These are phyloP conservation scores for Corvus moneduloides DNA, from an alignment of 2,113 vertebrate genomes.

Conservation along the genomic window DNA sequence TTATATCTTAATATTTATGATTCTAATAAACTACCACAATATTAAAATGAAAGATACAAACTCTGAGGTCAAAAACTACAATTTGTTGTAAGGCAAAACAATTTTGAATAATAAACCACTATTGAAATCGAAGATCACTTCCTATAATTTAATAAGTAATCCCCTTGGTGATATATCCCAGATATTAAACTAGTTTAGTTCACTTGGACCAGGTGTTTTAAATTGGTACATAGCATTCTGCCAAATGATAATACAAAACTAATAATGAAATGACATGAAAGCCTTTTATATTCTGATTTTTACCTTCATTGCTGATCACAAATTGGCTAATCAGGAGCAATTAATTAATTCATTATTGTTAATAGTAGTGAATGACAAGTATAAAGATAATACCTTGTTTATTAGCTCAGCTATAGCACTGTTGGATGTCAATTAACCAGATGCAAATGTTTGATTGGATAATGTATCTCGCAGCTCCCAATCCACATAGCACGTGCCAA, in stretches of 20 bases:
- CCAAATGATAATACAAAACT: conserved; percentile 59
- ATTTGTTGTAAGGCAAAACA: conserved; percentile 71
- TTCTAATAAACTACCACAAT: conserved; percentile 68
- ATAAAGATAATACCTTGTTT: not conserved
- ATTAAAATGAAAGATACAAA: conserved; percentile 67
- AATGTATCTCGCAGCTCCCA: not conserved
- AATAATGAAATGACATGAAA: not conserved
- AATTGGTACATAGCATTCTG: conserved; percentile 59
- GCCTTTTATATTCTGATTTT: conserved; percentile 15
- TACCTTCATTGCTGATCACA: not conserved
- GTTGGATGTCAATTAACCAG: not conserved
- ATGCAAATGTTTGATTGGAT: not conserved
- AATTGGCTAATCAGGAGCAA: not conserved
- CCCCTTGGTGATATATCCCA: conserved; percentile 68
- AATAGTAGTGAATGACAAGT: not conserved
- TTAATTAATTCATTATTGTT: not conserved
- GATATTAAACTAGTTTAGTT: conserved; percentile 73
- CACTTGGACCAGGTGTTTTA: conserved; percentile 69
- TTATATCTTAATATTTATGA: conserved; percentile 72
- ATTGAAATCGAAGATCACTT: conserved; percentile 69
- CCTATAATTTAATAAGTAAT: conserved; percentile 73
- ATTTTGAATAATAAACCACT: conserved; percentile 65
- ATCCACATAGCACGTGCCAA: not conserved
- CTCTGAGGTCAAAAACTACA: conserved; percentile 64
- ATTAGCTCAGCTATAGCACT: not conserved